Percentiles rank a stretch among this genome's conserved stretches.
Conservation (phyloP, 92 coral and sea anemone genomes). For the Zoanthus gigantus region DNA sequence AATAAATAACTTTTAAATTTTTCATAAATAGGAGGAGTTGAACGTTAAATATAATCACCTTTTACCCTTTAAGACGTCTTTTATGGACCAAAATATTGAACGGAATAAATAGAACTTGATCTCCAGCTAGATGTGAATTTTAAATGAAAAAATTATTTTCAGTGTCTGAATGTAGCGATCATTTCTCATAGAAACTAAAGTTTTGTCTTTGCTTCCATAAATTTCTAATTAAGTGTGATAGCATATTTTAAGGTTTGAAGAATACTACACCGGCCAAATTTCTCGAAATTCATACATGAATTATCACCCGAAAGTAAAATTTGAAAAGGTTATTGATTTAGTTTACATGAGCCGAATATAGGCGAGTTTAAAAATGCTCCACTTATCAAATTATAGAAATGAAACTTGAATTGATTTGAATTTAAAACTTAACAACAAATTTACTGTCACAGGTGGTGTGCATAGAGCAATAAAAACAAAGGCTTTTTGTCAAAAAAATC, state of each 20-base stretch:
- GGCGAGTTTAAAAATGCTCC: neutral
- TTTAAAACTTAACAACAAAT: neutral
- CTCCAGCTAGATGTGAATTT: neutral
- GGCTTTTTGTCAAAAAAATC: neutral
- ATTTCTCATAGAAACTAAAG: constrained; percentile 4
- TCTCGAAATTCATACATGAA: neutral
- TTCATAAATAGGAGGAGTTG: constrained; percentile 10
- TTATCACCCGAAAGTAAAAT: neutral
- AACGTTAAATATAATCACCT: no score
- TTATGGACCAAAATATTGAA: neutral
- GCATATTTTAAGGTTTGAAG: neutral
- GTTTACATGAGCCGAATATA: neutral
- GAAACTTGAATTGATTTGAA: neutral
- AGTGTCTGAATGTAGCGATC: neutral
- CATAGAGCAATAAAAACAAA: constrained; percentile 1
- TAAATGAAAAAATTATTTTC: neutral
- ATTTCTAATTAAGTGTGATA: constrained; percentile 24
- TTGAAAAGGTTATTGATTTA: neutral
- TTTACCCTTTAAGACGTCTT: neutral
- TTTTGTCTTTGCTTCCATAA: constrained; percentile 8
- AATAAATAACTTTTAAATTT: constrained; percentile 5
- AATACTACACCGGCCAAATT: neutral
- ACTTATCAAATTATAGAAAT: neutral
- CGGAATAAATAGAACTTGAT: neutral
- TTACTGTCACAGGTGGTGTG: constrained; percentile 23